Evolutionary conservation across 2,797 vertebrate species (phyloP).

Genomic region (Merluccius polli): DNA sequence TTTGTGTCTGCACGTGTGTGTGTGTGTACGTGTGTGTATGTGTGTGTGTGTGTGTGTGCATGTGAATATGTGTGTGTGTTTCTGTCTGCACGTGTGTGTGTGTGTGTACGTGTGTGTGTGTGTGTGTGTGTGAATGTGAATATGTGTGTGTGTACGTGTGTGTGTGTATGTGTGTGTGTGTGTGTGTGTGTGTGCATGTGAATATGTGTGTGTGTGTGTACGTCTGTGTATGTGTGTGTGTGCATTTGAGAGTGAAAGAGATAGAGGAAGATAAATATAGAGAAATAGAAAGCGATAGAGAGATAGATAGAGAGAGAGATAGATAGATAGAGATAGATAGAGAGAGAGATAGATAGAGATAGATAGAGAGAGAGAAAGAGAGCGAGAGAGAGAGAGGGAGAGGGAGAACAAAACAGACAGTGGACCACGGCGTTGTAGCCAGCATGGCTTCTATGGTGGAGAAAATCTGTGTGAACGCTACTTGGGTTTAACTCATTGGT

Average conservation of each 20-base stretch:
- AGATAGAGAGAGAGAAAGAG: not conserved
- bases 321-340: not conserved
- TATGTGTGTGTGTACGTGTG: not conserved
- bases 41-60: not conserved
- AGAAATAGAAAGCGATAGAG: not conserved
- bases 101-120: not conserved
- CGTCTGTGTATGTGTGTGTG: constrained; percentile 7
- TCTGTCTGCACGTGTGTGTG: not conserved
- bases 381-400: not conserved
- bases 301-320: not conserved
- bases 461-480: constrained; percentile 63
- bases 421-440: not conserved
- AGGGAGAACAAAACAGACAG: not conserved
- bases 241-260: constrained; percentile 3
- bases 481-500: constrained; percentile 58
- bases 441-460: constrained; percentile 49
- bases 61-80: not conserved
- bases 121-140: not conserved
- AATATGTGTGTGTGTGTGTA: not conserved
- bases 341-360: not conserved
- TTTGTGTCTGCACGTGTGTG: not conserved
- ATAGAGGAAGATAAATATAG: not conserved
- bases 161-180: not conserved
- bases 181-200: not conserved
- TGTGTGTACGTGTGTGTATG: not conserved